A percentile compares a stretch with the other conserved stretches of the same genome.
These are phyloP conservation scores for Beris chalybata DNA, from an alignment of 2,888 invertebrate genomes.

Conservation along the genomic window DNA sequence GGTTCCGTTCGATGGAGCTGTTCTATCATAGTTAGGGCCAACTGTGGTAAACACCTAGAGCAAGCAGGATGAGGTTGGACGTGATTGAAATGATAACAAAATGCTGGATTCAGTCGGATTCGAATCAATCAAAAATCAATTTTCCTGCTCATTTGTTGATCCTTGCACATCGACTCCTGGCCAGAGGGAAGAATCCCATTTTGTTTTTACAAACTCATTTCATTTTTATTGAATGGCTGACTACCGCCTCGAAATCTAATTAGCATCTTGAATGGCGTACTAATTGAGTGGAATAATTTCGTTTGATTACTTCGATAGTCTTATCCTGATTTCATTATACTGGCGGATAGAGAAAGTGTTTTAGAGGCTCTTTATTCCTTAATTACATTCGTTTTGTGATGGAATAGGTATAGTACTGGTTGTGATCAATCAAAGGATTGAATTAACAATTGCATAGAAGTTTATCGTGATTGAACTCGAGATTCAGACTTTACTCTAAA, in stretches of 20 bases:
- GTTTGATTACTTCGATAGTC: conserved; percentile 34
- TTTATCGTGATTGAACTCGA: too few relatives aligned
- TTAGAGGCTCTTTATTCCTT: too few relatives aligned
- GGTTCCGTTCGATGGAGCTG: too few relatives aligned
- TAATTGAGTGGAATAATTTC: conserved; percentile 39
- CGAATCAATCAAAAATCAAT: conserved; percentile 40
- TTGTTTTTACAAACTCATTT: conserved; percentile 10
- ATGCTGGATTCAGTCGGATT: conserved; percentile 23
- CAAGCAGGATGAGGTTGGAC: conserved; percentile 20
- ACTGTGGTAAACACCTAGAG: background rate
- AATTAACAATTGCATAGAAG: too few relatives aligned
- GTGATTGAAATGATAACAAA: conserved; percentile 39
- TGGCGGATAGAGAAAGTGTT: conserved; percentile 2
- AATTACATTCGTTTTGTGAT: too few relatives aligned
- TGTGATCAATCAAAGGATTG: too few relatives aligned
- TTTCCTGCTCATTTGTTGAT: conserved; percentile 37
- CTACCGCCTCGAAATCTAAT: conserved; percentile 25
- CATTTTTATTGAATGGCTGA: background rate
- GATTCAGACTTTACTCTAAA: too few relatives aligned
- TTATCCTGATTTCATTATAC: conserved; percentile 26
- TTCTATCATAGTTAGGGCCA: too few relatives aligned
- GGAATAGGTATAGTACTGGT: too few relatives aligned
- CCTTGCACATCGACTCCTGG: conserved; percentile 10
- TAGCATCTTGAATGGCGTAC: conserved; percentile 39
- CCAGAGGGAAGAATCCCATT: background rate